Conservation (phyloP, 2,888 invertebrate genomes). For the Cephus pulcher region DNA sequence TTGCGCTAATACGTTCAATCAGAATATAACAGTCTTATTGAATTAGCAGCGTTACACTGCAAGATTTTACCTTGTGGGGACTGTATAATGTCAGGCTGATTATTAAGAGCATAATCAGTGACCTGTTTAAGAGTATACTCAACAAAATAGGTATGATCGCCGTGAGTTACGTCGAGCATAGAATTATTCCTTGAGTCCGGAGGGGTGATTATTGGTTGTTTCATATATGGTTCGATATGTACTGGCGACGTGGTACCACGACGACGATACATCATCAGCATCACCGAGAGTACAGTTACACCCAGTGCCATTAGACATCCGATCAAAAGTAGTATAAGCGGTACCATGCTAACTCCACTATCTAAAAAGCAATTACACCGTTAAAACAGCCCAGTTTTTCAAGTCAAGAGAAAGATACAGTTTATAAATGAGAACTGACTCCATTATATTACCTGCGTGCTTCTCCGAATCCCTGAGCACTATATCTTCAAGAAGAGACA, state of each 20-base stretch:
- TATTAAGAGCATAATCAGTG: slow-evolving; percentile 62
- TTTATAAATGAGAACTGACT: neutral
- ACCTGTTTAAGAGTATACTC: slow-evolving; percentile 82
- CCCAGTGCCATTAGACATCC: slow-evolving; percentile 76
- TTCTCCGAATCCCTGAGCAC: slow-evolving; percentile 89
- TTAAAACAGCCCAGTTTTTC: neutral
- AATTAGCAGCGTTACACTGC: neutral
- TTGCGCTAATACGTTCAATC: neutral
- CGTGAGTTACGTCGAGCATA: slow-evolving; percentile 81
- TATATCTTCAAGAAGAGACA: slow-evolving; percentile 85
- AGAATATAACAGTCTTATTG: neutral
- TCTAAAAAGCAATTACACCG: slow-evolving; percentile 66
- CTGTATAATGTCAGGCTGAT: slow-evolving; percentile 83
- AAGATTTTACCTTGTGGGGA: slow-evolving; percentile 71
- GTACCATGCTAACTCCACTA: slow-evolving; percentile 77
- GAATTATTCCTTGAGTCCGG: slow-evolving; percentile 69
- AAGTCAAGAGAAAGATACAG: neutral
- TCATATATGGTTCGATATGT: slow-evolving; percentile 64
- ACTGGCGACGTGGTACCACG: slow-evolving; percentile 68
- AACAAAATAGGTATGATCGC: slow-evolving; percentile 86
- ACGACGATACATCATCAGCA: slow-evolving; percentile 74
- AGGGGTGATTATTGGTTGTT: slow-evolving; percentile 64
- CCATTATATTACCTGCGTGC: slow-evolving; percentile 80
- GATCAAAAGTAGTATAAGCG: slow-evolving; percentile 77
- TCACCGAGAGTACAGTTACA: slow-evolving; percentile 73